Evolutionary conservation across 2,113 vertebrate genomes (phyloP).

Genomic region (Neolamprologus modestus): DNA sequence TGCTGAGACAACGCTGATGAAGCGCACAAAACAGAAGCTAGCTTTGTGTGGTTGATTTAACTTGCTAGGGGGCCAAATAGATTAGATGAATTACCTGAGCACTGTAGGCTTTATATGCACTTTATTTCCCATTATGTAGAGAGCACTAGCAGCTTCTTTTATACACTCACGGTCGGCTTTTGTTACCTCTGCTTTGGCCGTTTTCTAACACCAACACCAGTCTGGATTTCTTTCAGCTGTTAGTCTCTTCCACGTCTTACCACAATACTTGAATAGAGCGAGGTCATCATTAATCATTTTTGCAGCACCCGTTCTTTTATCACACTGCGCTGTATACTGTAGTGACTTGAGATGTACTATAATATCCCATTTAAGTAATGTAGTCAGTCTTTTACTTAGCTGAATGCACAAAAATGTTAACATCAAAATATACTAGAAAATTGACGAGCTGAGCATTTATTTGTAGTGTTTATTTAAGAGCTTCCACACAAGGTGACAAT

Average conservation of each 20-base stretch:
- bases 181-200: not conserved
- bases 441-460: not conserved
- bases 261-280: not conserved
- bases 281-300: not conserved
- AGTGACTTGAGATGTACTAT: not conserved
- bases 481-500: not conserved
- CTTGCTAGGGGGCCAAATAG: not conserved
- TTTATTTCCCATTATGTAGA: not conserved
- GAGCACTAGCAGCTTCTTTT: not conserved
- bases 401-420: not conserved
- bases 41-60: not conserved
- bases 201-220: not conserved
- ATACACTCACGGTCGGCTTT: not conserved
- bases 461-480: not conserved
- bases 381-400: not conserved
- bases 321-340: not conserved
- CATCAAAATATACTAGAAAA: not conserved
- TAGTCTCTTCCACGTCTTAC: not conserved
- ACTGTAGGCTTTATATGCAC: not conserved
- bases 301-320: not conserved
- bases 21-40: not conserved
- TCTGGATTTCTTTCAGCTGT: not conserved
- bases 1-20: not conserved
- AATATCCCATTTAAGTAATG: not conserved
- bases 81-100: not conserved